Conservation (phyloP, 1,140 invertebrate genomes). For the Euwallacea fornicatus region DNA sequence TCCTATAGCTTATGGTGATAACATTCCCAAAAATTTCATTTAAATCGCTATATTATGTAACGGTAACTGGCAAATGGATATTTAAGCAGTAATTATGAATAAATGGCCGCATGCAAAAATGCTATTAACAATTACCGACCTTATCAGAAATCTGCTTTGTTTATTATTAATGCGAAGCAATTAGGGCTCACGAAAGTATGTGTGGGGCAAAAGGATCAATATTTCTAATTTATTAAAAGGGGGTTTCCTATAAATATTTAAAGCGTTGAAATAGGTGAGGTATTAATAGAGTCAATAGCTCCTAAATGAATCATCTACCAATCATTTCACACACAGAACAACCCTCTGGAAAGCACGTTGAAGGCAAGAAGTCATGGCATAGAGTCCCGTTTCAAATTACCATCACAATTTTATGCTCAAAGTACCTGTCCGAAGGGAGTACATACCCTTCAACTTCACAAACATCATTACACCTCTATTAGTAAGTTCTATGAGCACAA, state of each 20-base stretch:
- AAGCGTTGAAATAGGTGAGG: not conserved
- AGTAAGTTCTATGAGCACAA: no score
- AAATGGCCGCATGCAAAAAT: conserved; percentile 51
- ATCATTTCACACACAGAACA: no score
- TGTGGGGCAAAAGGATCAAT: conserved; percentile 41
- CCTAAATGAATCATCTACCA: no score
- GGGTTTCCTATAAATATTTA: conserved; percentile 1
- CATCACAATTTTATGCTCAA: no score
- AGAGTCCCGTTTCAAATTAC: no score
- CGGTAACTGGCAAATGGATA: conserved; percentile 38
- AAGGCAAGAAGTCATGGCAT: no score
- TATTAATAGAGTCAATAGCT: not conserved
- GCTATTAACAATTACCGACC: conserved; percentile 53
- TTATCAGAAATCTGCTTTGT: conserved; percentile 53
- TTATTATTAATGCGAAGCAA: conserved; percentile 54
- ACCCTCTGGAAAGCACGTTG: no score
- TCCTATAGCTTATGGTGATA: no score
- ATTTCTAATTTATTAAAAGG: conserved; percentile 50
- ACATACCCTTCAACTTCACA: no score
- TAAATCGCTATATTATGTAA: conserved; percentile 24
- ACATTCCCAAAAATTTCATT: not conserved
- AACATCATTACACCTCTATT: no score
- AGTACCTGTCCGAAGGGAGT: no score
- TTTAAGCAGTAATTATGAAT: conserved; percentile 46
- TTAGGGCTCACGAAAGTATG: conserved; percentile 50